Conservation (phyloP, 2,797 vertebrate genomes). For the Myotis daubentonii region DNA sequence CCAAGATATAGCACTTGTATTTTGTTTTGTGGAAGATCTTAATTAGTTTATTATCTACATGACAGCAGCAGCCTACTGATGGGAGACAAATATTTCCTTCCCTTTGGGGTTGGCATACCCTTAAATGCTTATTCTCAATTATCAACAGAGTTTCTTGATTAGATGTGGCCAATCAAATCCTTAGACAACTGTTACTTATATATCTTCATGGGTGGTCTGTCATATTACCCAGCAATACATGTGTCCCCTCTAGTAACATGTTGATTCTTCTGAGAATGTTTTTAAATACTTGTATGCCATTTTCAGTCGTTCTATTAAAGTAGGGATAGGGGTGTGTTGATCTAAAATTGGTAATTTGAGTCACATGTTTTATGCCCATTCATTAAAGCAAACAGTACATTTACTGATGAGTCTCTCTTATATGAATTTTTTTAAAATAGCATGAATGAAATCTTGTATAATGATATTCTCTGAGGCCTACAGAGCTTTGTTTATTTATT, state of each 20-base stretch:
- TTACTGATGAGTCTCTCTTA: slow-evolving; percentile 30
- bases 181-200: slow-evolving; percentile 25
- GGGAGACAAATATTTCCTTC: slow-evolving; percentile 5
- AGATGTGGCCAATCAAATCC: not conserved
- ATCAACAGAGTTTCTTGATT: slow-evolving; percentile 12
- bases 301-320: slow-evolving; percentile 24
- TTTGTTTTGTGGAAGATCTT: not conserved
- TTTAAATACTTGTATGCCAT: not conserved
- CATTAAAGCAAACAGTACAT: not conserved
- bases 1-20: not conserved
- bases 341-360: slow-evolving; percentile 45
- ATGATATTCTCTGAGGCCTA: not conserved
- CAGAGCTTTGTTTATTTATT: slow-evolving; percentile 9
- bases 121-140: not conserved
- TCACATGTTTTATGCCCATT: not conserved
- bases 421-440: slow-evolving; percentile 23
- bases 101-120: not conserved
- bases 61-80: not conserved
- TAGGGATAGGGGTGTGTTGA: not conserved
- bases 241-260: not conserved
- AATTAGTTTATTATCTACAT: not conserved
- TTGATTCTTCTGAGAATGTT: slow-evolving; percentile 27
- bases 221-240: not conserved
- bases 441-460: slow-evolving; percentile 35
- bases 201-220: not conserved